Evolutionary conservation across 2,113 vertebrate species (phyloP).

Genomic region (Copsychus sechellarum): DNA sequence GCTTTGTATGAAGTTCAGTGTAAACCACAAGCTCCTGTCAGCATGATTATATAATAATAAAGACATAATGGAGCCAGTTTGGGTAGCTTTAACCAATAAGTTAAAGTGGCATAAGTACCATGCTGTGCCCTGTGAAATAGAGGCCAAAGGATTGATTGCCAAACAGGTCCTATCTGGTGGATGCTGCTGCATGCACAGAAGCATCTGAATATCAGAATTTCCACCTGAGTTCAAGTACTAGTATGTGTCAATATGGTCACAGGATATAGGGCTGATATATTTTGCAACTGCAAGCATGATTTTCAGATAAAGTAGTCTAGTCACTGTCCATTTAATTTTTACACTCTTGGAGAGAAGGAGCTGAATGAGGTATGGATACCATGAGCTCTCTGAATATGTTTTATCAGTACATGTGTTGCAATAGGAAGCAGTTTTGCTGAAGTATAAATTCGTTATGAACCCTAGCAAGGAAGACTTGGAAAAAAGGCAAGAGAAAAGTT

Average conservation of each 20-base stretch:
- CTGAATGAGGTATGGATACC: neutral
- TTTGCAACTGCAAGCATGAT: neutral
- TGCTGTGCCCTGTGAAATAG: neutral
- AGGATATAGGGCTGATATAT: neutral
- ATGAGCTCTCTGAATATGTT: neutral
- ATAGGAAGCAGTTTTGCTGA: neutral
- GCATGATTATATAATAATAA: neutral
- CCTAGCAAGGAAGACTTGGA: neutral
- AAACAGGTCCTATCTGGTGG: neutral
- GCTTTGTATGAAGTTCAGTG: neutral
- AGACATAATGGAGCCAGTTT: neutral
- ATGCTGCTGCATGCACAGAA: neutral
- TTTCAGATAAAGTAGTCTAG: neutral
- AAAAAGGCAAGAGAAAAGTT: neutral
- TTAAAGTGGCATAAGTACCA: neutral
- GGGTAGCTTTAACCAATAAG: neutral
- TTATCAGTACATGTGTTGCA: neutral
- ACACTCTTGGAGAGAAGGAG: neutral
- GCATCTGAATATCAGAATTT: neutral
- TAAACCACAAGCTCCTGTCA: neutral
- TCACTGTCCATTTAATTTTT: neutral
- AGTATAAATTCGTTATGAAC: neutral
- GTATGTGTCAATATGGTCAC: neutral
- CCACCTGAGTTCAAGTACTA: neutral
- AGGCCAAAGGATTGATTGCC: neutral